Evolutionary conservation across 2,888 invertebrate genomes (phyloP), one percentile per base, ranked within the genome.

Genomic region (Mythimna albipuncta): DNA sequence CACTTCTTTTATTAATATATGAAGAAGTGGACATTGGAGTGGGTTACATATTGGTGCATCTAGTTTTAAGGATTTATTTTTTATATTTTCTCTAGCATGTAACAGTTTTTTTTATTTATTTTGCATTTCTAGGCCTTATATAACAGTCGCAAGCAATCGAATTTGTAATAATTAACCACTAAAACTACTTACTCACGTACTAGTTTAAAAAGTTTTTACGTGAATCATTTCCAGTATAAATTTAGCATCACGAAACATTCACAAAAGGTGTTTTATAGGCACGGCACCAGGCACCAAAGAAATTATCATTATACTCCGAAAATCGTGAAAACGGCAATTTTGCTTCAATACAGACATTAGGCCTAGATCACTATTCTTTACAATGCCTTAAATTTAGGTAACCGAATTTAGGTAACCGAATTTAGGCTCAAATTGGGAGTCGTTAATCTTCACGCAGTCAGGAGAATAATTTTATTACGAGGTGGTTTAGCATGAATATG

Each of bases 241-340:
- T 72, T 4, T 54, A 32, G 47, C 69, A 58, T 35, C 54, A n/a
- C 7, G 35, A 19, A 32, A 62, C 44, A n/a, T 57, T 59, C 62
- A 81, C 77, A 82, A 82, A 82, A 74, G 64, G 57, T 69, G 72
- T 79, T 76, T 76, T 69, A 84, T 72, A 66, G 73, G n/a, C 52
- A 63, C 73, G 72, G 65, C 82, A 64, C 83, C 82, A 81, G 82
- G 84, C 67, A 77, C 84, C 71, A 59, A 69, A 32, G 52, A 68
- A 80, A 77, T 82, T 71, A 82, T 83, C 81, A 72, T 83, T 81
- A 74, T 58, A n/a, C 10, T 32, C n/a, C 38, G 5, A 50, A 41
- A 62, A 73, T 58, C 61, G 68, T 61, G 68, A 81, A 83, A 79
- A 82, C 44, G 69, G 79, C 64, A 55, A 81, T 77, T 77, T 74